phyloP scores from a whole-genome alignment of 2,113 vertebrate genomes.

The Tupaia chinensis region DNA sequence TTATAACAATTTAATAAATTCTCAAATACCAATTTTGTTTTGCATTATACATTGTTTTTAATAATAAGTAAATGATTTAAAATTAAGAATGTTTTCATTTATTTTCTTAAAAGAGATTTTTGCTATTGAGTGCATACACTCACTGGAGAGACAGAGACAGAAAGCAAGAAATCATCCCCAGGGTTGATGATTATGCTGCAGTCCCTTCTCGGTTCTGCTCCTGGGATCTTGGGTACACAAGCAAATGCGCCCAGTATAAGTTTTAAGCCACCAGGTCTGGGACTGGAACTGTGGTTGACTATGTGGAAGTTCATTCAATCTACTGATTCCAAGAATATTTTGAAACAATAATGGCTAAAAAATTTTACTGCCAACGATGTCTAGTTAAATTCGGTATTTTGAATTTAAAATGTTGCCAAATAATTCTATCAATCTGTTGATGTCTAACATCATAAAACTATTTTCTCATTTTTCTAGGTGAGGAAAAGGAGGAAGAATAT shows the following conservation, averaged over 20 bases:
- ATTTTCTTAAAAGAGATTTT: too few relatives aligned
- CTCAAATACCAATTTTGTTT: slow-evolving; percentile 17
- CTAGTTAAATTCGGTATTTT: not conserved
- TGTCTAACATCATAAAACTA: not conserved
- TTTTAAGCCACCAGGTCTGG: too few relatives aligned
- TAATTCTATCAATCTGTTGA: not conserved
- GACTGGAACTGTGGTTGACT: too few relatives aligned
- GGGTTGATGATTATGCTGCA: too few relatives aligned
- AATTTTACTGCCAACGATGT: not conserved
- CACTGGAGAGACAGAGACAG: too few relatives aligned
- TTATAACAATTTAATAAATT: not conserved
- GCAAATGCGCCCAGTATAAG: too few relatives aligned
- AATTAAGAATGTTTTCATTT: not conserved
- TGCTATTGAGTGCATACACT: too few relatives aligned
- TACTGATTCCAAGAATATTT: not conserved
- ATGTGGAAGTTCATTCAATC: too few relatives aligned
- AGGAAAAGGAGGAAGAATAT: not conserved
- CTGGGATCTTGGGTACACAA: too few relatives aligned
- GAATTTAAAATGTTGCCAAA: slow-evolving; percentile 16
- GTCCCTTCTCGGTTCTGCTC: too few relatives aligned
- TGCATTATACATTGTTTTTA: not conserved
- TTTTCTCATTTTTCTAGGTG: slow-evolving; percentile 9
- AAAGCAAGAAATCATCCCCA: too few relatives aligned
- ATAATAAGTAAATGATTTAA: not conserved
- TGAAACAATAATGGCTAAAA: slow-evolving; percentile 4